A percentile compares a stretch with the other conserved stretches of the same genome.
Evolutionary conservation across 2,113 vertebrate genomes (phyloP).

Genomic region (Grallaria varia): DNA sequence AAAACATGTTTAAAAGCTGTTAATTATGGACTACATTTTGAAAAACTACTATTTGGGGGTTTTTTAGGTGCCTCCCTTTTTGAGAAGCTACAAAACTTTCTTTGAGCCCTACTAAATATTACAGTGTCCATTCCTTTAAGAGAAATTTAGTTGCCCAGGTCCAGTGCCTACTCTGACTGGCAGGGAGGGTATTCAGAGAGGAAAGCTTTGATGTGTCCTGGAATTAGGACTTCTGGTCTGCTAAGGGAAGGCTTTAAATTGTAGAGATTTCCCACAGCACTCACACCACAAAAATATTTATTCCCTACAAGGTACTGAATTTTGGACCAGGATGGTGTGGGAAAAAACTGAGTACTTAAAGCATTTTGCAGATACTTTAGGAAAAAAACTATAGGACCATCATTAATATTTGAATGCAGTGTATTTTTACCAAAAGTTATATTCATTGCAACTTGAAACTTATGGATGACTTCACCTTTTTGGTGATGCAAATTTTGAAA

Average conservation of each 20-base stretch:
- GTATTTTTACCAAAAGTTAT: neutral
- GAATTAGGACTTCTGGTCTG: neutral
- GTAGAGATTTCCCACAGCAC: neutral
- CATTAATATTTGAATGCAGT: neutral
- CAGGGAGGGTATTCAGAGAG: neutral
- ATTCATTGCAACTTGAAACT: neutral
- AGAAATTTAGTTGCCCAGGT: neutral
- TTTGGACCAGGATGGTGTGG: neutral
- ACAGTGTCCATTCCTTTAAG: neutral
- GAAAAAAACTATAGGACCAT: neutral
- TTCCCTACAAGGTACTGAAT: neutral
- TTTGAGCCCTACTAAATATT: neutral
- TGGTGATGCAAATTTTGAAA: neutral
- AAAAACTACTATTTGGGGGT: rapidly evolving
- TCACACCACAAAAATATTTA: neutral
- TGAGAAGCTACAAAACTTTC: neutral
- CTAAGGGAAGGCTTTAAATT: neutral
- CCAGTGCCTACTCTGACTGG: neutral
- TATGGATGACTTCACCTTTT: neutral
- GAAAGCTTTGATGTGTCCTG: neutral
- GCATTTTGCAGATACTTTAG: neutral
- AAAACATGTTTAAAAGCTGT: neutral
- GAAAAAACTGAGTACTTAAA: neutral
- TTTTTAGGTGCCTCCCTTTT: neutral
- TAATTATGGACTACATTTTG: neutral